Evolutionary conservation across 2,888 invertebrate genomes (phyloP), one percentile per base, ranked within the genome.

Genomic region (Drosophila mulleri): DNA sequence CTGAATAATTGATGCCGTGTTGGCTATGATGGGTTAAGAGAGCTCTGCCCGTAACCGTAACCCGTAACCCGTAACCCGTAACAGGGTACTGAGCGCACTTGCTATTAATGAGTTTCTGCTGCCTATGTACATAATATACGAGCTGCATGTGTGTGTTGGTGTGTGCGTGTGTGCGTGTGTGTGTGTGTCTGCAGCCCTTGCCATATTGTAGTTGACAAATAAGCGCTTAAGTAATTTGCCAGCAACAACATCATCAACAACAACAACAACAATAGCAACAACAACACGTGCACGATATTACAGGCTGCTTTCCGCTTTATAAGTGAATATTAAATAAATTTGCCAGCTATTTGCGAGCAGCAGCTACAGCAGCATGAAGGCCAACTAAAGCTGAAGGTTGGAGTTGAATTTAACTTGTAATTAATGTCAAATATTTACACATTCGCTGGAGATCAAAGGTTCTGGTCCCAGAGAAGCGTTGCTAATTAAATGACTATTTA

Each of bases 391-490:
- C 59, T 39, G 47, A 35, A 50, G 32, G 37, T 60, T 64, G 59
- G 32, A 57, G 44, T 57, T 68, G 76, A 63, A 82, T 84, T 82
- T 83, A 88, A 85, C 72, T 86, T 86, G 85, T 86, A 86, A 86
- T 86, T 86, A 86, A 86, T 86, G 88, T 86, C 88, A 86, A 86
- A 86, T 86, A 86, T 86, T 86, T 86, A 88, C 86, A 86, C 82
- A 82, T 86, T 84, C 57, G 77, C 82, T 67, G 57, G 71, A 86
- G 90, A 88, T 86, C 90, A 90, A 88, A 88, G 85, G 89, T 82
- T 73, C 72, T 54, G 39, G 48, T 79, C 83, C 75, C 88, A 45
- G 63, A 74, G 89, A 68, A 80, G 71, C 86, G 69, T 60, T 72
- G 86, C 87, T 86, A 86, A 86, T 86, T 86, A 86, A 86, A 86